Conservation (phyloP, 2,113 vertebrate species). For the Ceyx melanurus region DNA sequence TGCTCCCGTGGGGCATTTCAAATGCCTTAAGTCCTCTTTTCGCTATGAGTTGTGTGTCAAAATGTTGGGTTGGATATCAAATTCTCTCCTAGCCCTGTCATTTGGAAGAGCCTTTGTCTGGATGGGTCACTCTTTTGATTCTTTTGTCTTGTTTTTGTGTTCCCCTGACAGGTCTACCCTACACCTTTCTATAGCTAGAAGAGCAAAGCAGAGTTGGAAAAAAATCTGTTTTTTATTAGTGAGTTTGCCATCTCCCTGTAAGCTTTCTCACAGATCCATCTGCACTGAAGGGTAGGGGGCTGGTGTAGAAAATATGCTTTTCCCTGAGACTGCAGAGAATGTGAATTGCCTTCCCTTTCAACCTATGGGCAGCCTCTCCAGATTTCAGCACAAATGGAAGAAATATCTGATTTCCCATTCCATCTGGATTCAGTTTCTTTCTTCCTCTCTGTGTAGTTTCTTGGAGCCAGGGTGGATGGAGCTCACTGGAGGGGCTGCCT, state of each 20-base stretch:
- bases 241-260: conserved; percentile 16
- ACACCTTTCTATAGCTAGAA: conserved; percentile 48
- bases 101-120: conserved; percentile 33
- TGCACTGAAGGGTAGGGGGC: neutral
- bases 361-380: conserved; percentile 45
- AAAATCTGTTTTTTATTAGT: conserved; percentile 54
- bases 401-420: conserved; percentile 70
- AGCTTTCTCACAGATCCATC: conserved; percentile 54
- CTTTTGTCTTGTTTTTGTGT: neutral
- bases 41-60: neutral
- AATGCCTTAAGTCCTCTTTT: conserved; percentile 31
- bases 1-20: conserved; percentile 8
- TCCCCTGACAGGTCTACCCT: conserved; percentile 43
- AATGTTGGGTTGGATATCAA: conserved; percentile 43
- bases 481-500: conserved; percentile 56
- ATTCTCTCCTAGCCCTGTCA: conserved; percentile 21
- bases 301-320: conserved; percentile 36
- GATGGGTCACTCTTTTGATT: neutral
- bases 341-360: conserved; percentile 63
- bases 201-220: conserved; percentile 27
- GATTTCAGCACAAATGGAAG: conserved; percentile 60
- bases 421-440: conserved; percentile 76
- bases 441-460: conserved; percentile 69
- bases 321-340: neutral
- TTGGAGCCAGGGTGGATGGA: conserved; percentile 57